Conservation (phyloP, 2,113 vertebrate genomes). For the Ageneiosus marmoratus region DNA sequence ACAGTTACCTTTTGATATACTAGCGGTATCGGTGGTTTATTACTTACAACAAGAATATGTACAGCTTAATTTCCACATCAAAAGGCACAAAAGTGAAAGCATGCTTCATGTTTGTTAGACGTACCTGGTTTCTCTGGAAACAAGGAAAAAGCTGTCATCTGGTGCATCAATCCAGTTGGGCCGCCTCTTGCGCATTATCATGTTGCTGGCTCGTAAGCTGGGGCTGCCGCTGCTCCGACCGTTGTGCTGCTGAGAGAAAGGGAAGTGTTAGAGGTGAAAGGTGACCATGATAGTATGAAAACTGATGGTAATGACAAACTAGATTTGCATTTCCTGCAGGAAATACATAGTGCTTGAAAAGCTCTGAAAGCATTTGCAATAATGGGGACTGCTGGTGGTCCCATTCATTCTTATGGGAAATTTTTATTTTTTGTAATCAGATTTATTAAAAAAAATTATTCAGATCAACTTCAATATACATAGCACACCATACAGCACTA, state of each 20-base stretch:
- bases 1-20: not conserved
- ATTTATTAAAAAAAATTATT: too few species aligned
- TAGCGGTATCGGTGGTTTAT: not conserved
- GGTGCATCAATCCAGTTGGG: conserved; percentile 89
- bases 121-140: conserved; percentile 90
- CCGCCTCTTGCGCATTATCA: conserved; percentile 84
- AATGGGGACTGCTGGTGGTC: too few species aligned
- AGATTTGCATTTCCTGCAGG: too few species aligned
- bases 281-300: conserved; percentile 15
- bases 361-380: too few species aligned
- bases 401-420: too few species aligned
- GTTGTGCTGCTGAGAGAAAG: conserved; percentile 74
- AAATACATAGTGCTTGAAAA: too few species aligned
- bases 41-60: not conserved
- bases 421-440: too few species aligned
- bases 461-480: too few species aligned
- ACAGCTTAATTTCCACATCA: conserved; percentile 4
- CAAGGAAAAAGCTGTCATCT: conserved; percentile 89
- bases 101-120: conserved; percentile 60
- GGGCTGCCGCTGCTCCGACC: conserved; percentile 75
- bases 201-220: conserved; percentile 71
- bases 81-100: conserved; percentile 12
- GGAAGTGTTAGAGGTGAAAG: conserved; percentile 37
- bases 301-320: not conserved
- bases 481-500: too few species aligned